Evolutionary conservation across 2,888 invertebrate genomes (phyloP).

Genomic region (Nomada fucata): DNA sequence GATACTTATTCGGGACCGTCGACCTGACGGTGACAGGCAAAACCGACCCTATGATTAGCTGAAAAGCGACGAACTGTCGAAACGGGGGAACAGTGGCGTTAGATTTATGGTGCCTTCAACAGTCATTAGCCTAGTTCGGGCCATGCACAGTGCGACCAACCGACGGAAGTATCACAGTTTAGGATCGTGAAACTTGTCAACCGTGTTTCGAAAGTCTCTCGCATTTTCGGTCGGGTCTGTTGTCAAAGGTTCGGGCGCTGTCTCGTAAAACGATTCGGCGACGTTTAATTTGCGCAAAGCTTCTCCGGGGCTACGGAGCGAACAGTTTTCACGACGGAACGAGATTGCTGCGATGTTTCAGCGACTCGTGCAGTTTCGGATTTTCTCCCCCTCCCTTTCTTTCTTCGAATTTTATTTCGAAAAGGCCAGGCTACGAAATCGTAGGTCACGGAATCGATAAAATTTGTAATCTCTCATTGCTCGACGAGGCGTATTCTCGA

Average conservation of each 20-base stretch:
- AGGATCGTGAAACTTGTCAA: not conserved
- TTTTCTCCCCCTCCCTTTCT: not conserved
- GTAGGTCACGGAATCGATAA: too few relatives aligned
- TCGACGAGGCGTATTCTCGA: too few relatives aligned
- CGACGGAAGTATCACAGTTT: not conserved
- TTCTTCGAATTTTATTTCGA: too few relatives aligned
- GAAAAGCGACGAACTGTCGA: not conserved
- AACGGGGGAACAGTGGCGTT: not conserved
- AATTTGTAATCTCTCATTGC: too few relatives aligned
- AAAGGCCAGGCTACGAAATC: too few relatives aligned
- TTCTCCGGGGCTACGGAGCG: not conserved
- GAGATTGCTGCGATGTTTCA: not conserved
- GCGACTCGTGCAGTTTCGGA: not conserved
- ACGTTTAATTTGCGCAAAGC: not conserved
- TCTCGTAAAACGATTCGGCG: not conserved
- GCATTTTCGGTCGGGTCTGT: too few relatives aligned
- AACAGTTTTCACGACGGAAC: not conserved
- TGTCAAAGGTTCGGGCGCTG: too few relatives aligned
- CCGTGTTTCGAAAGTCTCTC: not conserved
- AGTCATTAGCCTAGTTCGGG: slow-evolving; percentile 5
- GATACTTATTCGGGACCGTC: slow-evolving; percentile 29
- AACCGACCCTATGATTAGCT: not conserved
- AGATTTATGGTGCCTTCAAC: slow-evolving; percentile 31
- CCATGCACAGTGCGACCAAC: slow-evolving; percentile 6
- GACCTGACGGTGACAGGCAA: not conserved